phyloP scores from a whole-genome alignment of 2,113 vertebrate genomes.

The Lynx canadensis region DNA sequence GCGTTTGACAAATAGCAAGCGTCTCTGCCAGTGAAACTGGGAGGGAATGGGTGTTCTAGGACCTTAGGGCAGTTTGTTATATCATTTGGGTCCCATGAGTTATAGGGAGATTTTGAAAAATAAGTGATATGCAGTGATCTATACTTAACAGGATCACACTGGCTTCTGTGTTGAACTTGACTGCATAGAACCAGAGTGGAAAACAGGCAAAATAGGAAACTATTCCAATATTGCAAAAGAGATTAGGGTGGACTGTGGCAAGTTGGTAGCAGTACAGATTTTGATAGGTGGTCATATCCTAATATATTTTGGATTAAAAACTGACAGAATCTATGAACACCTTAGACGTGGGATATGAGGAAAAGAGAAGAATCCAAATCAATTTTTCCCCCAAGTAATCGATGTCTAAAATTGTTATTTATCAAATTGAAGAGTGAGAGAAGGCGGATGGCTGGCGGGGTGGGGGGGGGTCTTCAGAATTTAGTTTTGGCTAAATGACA shows the following conservation, averaged over 20 bases:
- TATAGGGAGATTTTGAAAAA: neutral
- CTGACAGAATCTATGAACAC: neutral
- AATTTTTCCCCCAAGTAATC: neutral
- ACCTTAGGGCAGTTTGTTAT: neutral
- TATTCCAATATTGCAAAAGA: neutral
- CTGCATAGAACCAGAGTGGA: accelerated
- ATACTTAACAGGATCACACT: neutral
- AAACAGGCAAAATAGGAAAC: neutral
- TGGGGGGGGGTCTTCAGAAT: neutral
- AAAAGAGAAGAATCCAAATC: neutral
- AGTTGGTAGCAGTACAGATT: neutral
- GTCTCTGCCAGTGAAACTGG: neutral
- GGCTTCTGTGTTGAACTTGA: neutral
- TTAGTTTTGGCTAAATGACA: neutral
- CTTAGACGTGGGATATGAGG: neutral
- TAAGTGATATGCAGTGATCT: neutral
- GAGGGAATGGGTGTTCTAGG: neutral
- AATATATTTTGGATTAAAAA: constrained; percentile 14
- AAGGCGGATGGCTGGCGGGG: neutral
- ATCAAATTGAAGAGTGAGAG: neutral
- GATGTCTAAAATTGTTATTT: neutral
- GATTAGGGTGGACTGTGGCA: neutral
- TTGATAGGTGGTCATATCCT: neutral
- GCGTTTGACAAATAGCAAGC: neutral
- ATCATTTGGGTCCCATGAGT: neutral